These are phyloP conservation scores for Hafferia zeledoni DNA, from an alignment of 2,797 vertebrate genomes.

Conservation along the genomic window DNA sequence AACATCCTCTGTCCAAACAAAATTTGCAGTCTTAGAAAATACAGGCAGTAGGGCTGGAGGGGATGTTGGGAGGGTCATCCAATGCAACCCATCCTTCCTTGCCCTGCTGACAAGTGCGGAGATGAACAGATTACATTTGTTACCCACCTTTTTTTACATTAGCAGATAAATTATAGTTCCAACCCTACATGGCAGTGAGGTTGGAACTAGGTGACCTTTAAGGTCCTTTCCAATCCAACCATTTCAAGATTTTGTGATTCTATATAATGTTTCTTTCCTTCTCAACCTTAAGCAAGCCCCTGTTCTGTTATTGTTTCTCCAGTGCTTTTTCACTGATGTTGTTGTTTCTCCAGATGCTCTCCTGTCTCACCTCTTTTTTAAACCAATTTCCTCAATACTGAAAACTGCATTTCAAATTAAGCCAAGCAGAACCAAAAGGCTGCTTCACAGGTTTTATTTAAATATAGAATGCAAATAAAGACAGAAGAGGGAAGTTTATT, in stretches of 20 bases:
- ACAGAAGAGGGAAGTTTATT: not conserved
- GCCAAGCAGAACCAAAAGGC: not conserved
- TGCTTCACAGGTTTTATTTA: not conserved
- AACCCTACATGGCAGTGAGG: not conserved
- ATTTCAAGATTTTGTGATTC: not conserved
- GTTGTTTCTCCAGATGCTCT: rapidly evolving
- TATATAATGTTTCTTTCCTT: not conserved
- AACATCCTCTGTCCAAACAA: not conserved
- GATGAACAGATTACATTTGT: not conserved
- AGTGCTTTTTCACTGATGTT: rapidly evolving
- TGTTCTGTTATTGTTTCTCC: not conserved
- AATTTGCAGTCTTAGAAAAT: not conserved
- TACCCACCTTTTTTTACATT: not conserved
- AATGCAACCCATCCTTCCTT: not conserved
- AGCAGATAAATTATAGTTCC: not conserved
- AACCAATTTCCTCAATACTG: not conserved
- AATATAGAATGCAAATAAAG: not conserved
- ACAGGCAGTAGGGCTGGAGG: not conserved
- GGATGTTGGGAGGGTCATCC: not conserved
- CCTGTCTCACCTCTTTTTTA: not conserved
- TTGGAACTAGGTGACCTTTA: not conserved
- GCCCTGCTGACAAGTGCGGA: not conserved
- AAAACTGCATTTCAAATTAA: not conserved
- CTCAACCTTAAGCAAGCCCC: not conserved
- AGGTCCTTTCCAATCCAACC: not conserved